Evolutionary conservation across 2,888 invertebrate genomes (phyloP), one percentile per base, ranked within the genome.

Genomic region (Melolontha melolontha): DNA sequence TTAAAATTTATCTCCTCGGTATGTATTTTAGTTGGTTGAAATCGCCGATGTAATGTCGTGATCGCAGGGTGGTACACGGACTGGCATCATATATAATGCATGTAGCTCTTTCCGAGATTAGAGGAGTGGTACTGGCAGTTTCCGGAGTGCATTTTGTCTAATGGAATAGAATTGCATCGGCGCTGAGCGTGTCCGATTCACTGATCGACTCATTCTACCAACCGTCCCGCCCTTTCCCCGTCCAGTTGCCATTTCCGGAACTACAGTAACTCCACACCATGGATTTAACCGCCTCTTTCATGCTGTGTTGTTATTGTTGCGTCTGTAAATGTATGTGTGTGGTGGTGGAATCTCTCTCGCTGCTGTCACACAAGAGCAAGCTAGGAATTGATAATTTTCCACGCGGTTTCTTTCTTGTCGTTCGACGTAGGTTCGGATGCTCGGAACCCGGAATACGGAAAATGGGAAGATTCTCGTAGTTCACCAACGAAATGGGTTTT

Each of bases 311-410:
- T 34, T 34, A 34, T 6, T 34, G 34, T 34, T 34, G 34, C 34
- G 34, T 10, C 6, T 34, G 34, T 34, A 34, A 8, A 10, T 34
- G 34, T 34, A 6, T 10, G 34, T 10, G 34, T 34, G 34, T 6
- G 34, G 34, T 34, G 34, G 34, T 34, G 34, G 34, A 34, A 34
- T 34, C 34, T 34, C 34, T 34, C 34, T 34, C 10, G 10, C 34
- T 34, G 34, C 34, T 34, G 34, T 55, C 55, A 55, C 55, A 55
- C 55, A 39, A 72, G 71, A 74, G 74, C 74, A 74, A 74, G 72
- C 74, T 69, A 71, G 87, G 86, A 88, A 89, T 88, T 88, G 89
- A 84, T 88, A 89, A 89, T 89, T 89, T 89, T 89, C 88, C 89
- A 87, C 87, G 84, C 86, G 87, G 88, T 88, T 89, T 88, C 87